Evolutionary conservation across 2,888 invertebrate genomes (phyloP), one percentile per base, ranked within the genome.

Genomic region (Leucophenga maculata): DNA sequence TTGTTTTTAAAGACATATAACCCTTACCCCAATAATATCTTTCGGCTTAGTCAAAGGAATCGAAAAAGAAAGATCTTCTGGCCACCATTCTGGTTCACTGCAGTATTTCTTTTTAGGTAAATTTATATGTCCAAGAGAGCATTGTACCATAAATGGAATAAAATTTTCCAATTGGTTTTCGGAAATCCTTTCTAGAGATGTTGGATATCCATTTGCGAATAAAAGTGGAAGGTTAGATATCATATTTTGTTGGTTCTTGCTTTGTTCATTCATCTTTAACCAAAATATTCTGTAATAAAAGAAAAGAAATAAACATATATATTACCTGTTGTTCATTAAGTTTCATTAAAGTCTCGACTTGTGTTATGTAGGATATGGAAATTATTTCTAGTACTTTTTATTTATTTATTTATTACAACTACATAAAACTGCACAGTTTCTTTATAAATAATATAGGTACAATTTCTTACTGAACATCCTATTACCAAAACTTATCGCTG

Each of bases 111-210:
- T 86, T 67, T 84, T 85, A 70, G 86, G 87, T 70, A 86, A 77
- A 71, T 90, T 89, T 69, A 92, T 91, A 81, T 92, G 92, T 64
- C 93, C 93, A 89, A 92, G 90, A 60, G 93, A 93, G 89, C 93
- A 93, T 85, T 93, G 92, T 77, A 93, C 92, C 93, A 93, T 93
- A 85, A 93, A 93, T 74, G 93, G 92, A 82, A 93, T 92, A 86
- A 93, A 93, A 79, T 90, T 91, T 89, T 93, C 93, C 79, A 93
- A 87, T 85, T 93, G 92, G 69, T 87, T 89, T 84, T 91, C 89
- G 32, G 90, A 90, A 77, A 93, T 92, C 83, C 91, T 91, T 73
- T 91, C 90, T 78, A 93, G 86, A 60, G 92, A 92, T 67, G 92
- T 92, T 62, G 94, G 93, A 86, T 92, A 92, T 77, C 93, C 93